Evolutionary conservation across 2,797 vertebrate species (phyloP).

Genomic region (Sardinella longiceps): DNA sequence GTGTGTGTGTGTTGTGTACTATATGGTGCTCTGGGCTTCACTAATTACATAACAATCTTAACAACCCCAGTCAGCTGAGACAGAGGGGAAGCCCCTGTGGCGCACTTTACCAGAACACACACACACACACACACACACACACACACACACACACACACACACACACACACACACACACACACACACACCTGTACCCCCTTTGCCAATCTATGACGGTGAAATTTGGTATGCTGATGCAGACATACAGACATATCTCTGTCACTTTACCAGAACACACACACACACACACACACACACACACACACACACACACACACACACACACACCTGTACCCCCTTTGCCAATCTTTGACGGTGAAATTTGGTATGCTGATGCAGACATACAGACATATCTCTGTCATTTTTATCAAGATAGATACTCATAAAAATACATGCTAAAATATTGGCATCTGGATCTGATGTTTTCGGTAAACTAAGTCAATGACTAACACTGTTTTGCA

Average conservation of each 20-base stretch:
- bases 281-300: slow-evolving; percentile 4
- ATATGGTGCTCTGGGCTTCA: not conserved
- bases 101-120: not conserved
- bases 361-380: not conserved
- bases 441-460: not conserved
- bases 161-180: not conserved
- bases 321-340: not conserved
- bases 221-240: not conserved
- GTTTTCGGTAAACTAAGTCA: not conserved
- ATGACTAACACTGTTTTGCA: not conserved
- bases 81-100: not conserved
- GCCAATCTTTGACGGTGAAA: not conserved
- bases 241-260: not conserved
- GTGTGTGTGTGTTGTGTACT: too few relatives aligned
- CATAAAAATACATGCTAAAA: not conserved
- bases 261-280: not conserved
- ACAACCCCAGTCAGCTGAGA: slow-evolving; percentile 14
- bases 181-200: not conserved
- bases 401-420: not conserved
- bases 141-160: slow-evolving; percentile 8
- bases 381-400: not conserved
- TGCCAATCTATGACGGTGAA: not conserved
- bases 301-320: not conserved
- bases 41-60: slow-evolving; percentile 16
- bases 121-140: slow-evolving; percentile 3